A percentile compares a stretch with the other conserved stretches of the same genome.
These are phyloP conservation scores for Molossus molossus DNA, from an alignment of 2,797 vertebrate species.

Conservation along the genomic window DNA sequence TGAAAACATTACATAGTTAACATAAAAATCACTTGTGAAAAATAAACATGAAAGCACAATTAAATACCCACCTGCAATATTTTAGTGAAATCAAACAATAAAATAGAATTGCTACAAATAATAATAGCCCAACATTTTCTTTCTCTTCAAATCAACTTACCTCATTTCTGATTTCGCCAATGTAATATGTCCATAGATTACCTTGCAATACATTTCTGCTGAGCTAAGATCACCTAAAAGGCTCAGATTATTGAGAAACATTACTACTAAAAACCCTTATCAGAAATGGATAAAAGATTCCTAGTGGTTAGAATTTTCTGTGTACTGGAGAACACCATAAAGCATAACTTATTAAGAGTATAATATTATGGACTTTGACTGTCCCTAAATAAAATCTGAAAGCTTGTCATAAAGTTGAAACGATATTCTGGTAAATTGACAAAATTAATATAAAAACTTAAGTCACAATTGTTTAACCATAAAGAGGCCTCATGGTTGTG, in stretches of 20 bases:
- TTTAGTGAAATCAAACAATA: constrained; percentile 67
- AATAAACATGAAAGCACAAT: constrained; percentile 60
- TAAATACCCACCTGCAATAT: constrained; percentile 23
- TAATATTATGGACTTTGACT: constrained; percentile 80
- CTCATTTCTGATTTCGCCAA: constrained; percentile 79
- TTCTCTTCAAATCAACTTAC: constrained; percentile 85
- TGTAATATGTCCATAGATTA: background rate
- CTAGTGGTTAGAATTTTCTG: constrained; percentile 79
- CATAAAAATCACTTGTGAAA: constrained; percentile 62
- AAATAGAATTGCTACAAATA: constrained; percentile 65
- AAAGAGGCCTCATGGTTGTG: constrained; percentile 80
- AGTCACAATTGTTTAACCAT: constrained; percentile 88
- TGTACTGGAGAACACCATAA: constrained; percentile 76
- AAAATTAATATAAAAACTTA: constrained; percentile 91
- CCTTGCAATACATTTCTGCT: constrained; percentile 76
- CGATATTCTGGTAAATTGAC: constrained; percentile 90
- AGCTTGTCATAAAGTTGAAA: constrained; percentile 91
- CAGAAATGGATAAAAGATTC: constrained; percentile 74
- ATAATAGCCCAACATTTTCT: constrained; percentile 30
- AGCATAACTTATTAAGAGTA: constrained; percentile 86
- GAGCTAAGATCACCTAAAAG: constrained; percentile 68
- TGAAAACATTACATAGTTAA: background rate
- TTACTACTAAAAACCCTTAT: constrained; percentile 77
- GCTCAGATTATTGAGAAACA: constrained; percentile 73
- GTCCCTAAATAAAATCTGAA: constrained; percentile 90